Evolutionary conservation across 2,113 vertebrate genomes (phyloP).

Genomic region (Syngnathus scovelli): DNA sequence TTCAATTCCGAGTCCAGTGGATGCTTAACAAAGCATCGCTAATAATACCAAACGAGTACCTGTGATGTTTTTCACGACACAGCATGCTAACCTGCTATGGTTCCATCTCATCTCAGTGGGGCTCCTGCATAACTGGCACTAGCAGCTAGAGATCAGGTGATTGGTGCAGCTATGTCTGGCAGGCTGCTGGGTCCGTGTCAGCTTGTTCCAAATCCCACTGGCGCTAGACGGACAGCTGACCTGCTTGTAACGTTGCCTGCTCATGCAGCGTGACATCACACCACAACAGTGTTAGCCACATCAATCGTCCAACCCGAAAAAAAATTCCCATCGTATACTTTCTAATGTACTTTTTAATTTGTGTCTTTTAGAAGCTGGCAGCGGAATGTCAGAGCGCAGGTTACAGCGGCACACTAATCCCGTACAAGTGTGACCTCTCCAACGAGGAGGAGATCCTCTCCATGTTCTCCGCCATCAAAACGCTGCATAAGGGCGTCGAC

Average conservation of each 20-base stretch:
- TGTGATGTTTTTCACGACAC: not conserved
- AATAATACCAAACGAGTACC: too few relatives aligned
- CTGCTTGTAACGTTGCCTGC: slow-evolving; percentile 30
- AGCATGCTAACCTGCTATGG: not conserved
- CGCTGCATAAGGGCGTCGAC: slow-evolving; percentile 85
- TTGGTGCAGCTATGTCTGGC: slow-evolving; percentile 41
- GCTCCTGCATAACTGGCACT: slow-evolving; percentile 25
- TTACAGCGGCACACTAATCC: slow-evolving; percentile 85
- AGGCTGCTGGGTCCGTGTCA: slow-evolving; percentile 25
- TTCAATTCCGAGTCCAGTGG: too few relatives aligned
- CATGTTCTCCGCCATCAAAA: slow-evolving; percentile 92
- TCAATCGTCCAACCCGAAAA: too few relatives aligned
- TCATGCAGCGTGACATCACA: not conserved
- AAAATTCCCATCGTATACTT: too few relatives aligned
- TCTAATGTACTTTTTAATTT: not conserved
- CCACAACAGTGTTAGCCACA: not conserved
- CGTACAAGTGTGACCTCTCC: slow-evolving; percentile 91
- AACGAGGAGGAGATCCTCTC: slow-evolving; percentile 96
- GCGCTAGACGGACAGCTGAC: slow-evolving; percentile 36
- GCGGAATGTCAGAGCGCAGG: slow-evolving; percentile 93
- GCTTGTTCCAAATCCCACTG: slow-evolving; percentile 23
- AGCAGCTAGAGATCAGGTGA: slow-evolving; percentile 49
- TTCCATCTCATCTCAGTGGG: not conserved
- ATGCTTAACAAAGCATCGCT: not conserved
- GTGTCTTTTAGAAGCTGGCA: slow-evolving; percentile 80